These are phyloP conservation scores for Volucella bombylans DNA, from an alignment of 2,888 invertebrate genomes.

Conservation along the genomic window DNA sequence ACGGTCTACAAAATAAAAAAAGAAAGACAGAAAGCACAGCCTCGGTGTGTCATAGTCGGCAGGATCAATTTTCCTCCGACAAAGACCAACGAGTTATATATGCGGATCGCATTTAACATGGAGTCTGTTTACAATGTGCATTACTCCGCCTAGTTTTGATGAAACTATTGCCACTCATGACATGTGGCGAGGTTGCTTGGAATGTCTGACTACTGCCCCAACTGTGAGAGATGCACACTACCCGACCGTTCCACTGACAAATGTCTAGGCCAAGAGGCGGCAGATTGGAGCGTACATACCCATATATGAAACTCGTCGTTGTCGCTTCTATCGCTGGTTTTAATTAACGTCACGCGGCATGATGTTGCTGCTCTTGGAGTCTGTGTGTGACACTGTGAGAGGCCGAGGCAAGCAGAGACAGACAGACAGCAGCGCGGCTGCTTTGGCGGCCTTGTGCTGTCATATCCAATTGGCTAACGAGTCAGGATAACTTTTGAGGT, in stretches of 20 bases:
- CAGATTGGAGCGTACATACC: not conserved
- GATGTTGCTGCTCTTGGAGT: slow-evolving; percentile 42
- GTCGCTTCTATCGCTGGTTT: slow-evolving; percentile 50
- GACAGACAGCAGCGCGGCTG: not conserved
- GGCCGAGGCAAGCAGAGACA: not conserved
- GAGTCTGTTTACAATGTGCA: not conserved
- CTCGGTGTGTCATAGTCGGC: slow-evolving; percentile 46
- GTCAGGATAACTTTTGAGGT: slow-evolving; percentile 52
- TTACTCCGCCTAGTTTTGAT: slow-evolving; percentile 24
- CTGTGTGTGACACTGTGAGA: slow-evolving; percentile 4
- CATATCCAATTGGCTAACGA: slow-evolving; percentile 67
- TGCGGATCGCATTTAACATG: slow-evolving; percentile 7
- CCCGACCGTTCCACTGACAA: slow-evolving; percentile 22
- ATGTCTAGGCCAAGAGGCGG: slow-evolving; percentile 17
- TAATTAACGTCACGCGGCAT: slow-evolving; percentile 71
- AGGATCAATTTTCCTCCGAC: slow-evolving; percentile 56
- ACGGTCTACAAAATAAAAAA: not conserved
- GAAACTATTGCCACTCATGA: slow-evolving; percentile 31
- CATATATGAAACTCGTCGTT: slow-evolving; percentile 31
- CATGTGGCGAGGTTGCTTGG: slow-evolving; percentile 12
- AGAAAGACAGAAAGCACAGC: slow-evolving; percentile 1
- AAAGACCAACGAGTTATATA: slow-evolving; percentile 12
- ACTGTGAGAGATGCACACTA: slow-evolving; percentile 25
- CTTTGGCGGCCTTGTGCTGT: slow-evolving; percentile 67
- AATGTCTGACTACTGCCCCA: slow-evolving; percentile 9